Evolutionary conservation across 2,797 vertebrate genomes (phyloP).

Genomic region (Florisuga fusca): DNA sequence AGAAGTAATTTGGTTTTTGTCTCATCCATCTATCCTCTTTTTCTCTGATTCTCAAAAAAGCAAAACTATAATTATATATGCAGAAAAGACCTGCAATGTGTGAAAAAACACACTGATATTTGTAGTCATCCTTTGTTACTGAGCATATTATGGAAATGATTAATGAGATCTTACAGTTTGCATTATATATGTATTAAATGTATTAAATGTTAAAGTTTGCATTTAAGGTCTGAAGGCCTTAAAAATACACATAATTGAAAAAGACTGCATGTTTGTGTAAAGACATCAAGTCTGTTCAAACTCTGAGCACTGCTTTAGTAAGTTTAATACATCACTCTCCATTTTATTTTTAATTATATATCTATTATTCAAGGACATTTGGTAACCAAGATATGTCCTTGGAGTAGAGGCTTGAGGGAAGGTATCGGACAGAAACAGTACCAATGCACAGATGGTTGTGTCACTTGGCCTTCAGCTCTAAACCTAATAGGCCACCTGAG

Average conservation of each 20-base stretch:
- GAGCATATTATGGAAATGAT: fast-evolving
- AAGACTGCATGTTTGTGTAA: fast-evolving
- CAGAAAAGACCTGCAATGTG: not conserved
- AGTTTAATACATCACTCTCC: not conserved
- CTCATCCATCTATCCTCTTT: not conserved
- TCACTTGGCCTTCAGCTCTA: constrained; percentile 37
- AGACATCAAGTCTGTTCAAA: not conserved
- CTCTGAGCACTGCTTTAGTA: not conserved
- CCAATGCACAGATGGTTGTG: constrained; percentile 10
- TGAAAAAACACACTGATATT: not conserved
- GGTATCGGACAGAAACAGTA: not conserved
- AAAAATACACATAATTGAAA: not conserved
- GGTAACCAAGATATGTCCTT: constrained; percentile 8
- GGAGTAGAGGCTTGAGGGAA: not conserved
- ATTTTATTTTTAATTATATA: not conserved
- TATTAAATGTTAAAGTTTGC: not conserved
- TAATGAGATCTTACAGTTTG: not conserved
- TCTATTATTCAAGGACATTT: not conserved
- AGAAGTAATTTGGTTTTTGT: not conserved
- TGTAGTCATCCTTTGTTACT: not conserved
- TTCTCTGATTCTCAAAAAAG: fast-evolving
- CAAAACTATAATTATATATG: not conserved
- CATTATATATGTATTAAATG: not conserved
- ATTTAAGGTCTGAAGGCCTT: not conserved
- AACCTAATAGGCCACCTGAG: constrained; percentile 18